Evolutionary conservation across 2,113 vertebrate species (phyloP).

Genomic region (Seriola aureovittata): DNA sequence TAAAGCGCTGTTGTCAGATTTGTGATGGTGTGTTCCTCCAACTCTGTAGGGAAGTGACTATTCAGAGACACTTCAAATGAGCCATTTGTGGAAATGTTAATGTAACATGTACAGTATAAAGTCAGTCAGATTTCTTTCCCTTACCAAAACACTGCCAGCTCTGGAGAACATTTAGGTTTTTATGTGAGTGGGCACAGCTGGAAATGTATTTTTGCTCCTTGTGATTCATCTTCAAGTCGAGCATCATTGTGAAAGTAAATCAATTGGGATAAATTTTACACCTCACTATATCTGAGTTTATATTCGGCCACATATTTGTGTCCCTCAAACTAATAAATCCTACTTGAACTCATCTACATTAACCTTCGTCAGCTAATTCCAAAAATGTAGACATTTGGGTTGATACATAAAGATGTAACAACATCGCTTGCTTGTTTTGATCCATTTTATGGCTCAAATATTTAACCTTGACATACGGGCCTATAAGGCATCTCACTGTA

Average conservation of each 20-base stretch:
- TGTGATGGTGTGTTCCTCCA: not conserved
- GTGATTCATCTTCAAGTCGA: not conserved
- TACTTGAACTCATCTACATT: not conserved
- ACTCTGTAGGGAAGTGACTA: not conserved
- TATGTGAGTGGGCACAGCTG: slow-evolving; percentile 1
- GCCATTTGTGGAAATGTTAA: slow-evolving; percentile 16
- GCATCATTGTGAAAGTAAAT: not conserved
- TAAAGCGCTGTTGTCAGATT: not conserved
- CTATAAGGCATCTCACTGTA: not conserved
- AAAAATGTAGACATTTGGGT: not conserved
- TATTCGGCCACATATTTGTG: not conserved
- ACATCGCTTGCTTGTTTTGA: not conserved
- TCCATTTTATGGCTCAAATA: not conserved
- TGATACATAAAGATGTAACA: not conserved
- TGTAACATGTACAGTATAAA: not conserved
- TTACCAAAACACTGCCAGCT: not conserved
- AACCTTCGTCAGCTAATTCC: not conserved
- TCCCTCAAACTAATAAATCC: not conserved
- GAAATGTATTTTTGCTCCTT: not conserved
- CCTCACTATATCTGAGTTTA: not conserved
- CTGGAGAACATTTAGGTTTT: not conserved
- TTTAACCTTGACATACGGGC: not conserved
- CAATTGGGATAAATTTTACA: not conserved
- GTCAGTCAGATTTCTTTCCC: not conserved
- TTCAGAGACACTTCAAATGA: slow-evolving; percentile 14